phyloP scores from a whole-genome alignment of 2,113 vertebrate genomes.

The Kobus ellipsiprymnus region DNA sequence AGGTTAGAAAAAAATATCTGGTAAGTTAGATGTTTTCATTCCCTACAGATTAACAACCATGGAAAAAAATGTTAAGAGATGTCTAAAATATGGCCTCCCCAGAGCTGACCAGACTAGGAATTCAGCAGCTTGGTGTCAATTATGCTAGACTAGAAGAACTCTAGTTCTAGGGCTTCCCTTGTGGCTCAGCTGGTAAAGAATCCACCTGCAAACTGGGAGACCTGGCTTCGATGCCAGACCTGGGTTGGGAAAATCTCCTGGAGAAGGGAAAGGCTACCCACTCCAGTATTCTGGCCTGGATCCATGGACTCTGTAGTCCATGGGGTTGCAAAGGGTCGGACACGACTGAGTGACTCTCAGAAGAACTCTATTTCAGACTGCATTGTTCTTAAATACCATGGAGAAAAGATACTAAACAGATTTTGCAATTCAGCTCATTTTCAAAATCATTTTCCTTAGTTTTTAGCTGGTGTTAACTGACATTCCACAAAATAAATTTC shows the following conservation, averaged over 20 bases:
- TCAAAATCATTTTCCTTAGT: slow-evolving; percentile 28
- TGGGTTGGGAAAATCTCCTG: no score
- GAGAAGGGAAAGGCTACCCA: no score
- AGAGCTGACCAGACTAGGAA: neutral
- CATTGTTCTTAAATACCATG: neutral
- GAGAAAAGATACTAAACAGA: neutral
- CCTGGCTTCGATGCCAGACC: no score
- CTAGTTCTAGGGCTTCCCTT: neutral
- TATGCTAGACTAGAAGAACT: neutral
- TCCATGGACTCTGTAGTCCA: no score
- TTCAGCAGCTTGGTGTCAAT: neutral
- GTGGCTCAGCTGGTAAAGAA: no score
- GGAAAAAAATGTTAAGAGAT: neutral
- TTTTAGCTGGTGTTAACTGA: neutral
- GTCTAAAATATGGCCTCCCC: neutral
- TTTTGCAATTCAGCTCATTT: neutral
- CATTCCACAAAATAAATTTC: slow-evolving; percentile 24
- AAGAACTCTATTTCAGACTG: neutral
- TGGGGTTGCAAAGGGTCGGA: no score
- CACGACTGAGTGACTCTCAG: neutral
- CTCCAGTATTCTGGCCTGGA: no score
- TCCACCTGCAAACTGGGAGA: no score
- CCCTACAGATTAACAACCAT: neutral
- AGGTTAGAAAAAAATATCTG: neutral
- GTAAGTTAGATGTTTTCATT: neutral